Base-by-base conservation (phyloP, 2,888 invertebrate species). In the Megalurothrips usitatus region DNA sequence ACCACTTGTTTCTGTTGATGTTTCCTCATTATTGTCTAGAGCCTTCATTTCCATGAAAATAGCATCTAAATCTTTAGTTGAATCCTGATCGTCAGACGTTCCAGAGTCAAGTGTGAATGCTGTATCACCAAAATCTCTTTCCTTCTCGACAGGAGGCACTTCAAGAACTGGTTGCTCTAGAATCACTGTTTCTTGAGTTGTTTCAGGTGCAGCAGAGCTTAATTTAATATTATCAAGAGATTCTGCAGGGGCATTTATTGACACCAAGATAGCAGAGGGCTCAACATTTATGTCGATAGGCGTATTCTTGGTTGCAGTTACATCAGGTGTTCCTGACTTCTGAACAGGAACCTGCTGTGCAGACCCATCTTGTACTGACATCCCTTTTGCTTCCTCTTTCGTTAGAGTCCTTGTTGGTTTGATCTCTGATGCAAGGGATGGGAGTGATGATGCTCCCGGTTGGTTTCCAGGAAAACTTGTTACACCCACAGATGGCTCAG, bases 321-420 rank as follows among this genome's bases (percentile, higher is more conserved):
- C 23, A 75, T 75, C 68, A 26, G 68, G n/a, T 4, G 12, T 75
- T 12, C 23, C 23, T 12, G 68, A 75, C 26, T 75, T 75, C 12
- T 75, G 68, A 12, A 75, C 68, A 26, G 68, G 26, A 23, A 26
- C 12, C 23, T 75, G 68, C 10, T n/a, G 68, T 75, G 68, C 68
- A 23, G 26, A 23, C 26, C 23, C 68, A 0, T 75, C 68, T 10
- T 23, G 68, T 49, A 82, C 81, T 43, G 85, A 83, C 34, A 84
- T 83, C 79, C 85, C 84, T 14, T 83, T 81, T 81, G 84, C 83
- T 80, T 84, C 84, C 28, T 86, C 86, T 23, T 84, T 84, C 17
- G 84, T 84, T 28, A 87, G 82, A 19, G 87, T 86, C 84, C 87
- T 88, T 0, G 88, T 88, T 0, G 89, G 88, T 83, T 88, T 86